Conservation (phyloP, 2,797 vertebrate genomes). For the Vireo griseus region DNA sequence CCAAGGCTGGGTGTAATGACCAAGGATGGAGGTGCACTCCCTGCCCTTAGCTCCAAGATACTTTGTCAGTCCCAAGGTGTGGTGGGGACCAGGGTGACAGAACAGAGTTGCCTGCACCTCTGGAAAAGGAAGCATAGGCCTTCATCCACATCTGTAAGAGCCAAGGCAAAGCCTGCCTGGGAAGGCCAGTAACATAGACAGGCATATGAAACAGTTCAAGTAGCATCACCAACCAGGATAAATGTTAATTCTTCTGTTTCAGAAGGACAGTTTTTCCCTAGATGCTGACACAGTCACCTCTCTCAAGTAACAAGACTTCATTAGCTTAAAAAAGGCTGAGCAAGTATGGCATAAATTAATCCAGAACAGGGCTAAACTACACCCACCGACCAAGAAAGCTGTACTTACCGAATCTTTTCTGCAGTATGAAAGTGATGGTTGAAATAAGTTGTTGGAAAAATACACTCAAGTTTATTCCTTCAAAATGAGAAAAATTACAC, state of each 20-base stretch:
- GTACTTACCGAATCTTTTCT: not conserved
- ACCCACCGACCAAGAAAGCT: not conserved
- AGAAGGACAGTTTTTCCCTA: not conserved
- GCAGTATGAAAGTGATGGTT: not conserved
- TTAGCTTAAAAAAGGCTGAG: not conserved
- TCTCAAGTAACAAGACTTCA: not conserved
- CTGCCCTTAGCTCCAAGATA: not conserved
- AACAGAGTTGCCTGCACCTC: not conserved
- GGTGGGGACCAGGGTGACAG: not conserved
- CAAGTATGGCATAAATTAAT: not conserved
- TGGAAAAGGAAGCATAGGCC: not conserved
- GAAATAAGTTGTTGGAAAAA: not conserved
- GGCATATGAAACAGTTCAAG: not conserved
- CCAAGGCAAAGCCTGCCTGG: not conserved
- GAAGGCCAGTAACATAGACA: not conserved
- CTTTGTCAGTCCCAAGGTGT: not conserved
- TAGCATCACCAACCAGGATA: not conserved
- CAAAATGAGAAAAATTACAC: not conserved
- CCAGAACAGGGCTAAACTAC: conserved; percentile 14
- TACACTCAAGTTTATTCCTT: not conserved
- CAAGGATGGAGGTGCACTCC: not conserved
- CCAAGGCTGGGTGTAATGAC: not conserved
- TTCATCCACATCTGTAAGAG: not conserved
- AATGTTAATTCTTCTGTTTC: not conserved
- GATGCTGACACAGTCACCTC: not conserved